Percentiles rank a stretch among this genome's conserved stretches.
Conservation (phyloP, 2,113 vertebrate species). For the Pantherophis guttatus region DNA sequence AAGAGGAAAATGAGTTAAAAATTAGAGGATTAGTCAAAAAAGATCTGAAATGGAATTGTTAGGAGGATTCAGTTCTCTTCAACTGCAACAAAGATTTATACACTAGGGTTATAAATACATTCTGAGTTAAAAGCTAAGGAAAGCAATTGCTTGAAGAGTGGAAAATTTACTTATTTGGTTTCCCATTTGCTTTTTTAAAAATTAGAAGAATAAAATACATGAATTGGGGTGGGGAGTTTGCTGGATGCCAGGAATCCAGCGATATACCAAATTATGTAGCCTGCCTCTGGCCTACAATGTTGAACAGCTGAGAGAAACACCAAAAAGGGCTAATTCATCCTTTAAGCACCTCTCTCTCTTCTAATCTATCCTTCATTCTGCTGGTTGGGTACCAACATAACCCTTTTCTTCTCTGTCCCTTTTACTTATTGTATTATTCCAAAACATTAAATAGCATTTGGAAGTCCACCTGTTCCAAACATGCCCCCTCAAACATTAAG, state of each 20-base stretch:
- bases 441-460: neutral
- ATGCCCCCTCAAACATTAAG: neutral
- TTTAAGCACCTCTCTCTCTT: neutral
- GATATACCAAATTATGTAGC: neutral
- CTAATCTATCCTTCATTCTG: neutral
- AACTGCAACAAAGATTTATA: neutral
- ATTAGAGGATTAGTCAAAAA: conserved; percentile 6
- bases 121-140: neutral
- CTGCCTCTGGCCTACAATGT: neutral
- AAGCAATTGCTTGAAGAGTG: neutral
- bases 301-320: neutral
- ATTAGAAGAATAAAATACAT: neutral
- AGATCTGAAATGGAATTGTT: neutral
- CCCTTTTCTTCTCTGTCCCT: neutral
- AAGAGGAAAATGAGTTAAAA: neutral
- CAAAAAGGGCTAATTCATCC: neutral
- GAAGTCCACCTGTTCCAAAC: neutral
- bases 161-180: neutral
- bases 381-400: neutral
- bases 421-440: neutral
- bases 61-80: neutral
- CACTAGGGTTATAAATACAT: neutral
- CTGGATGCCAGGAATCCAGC: neutral
- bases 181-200: neutral
- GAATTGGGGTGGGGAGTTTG: neutral